A percentile compares a stretch with the other conserved stretches of the same genome.
These are phyloP conservation scores for Grammomys dolichurus DNA, from an alignment of 2,113 vertebrate species.

Conservation along the genomic window DNA sequence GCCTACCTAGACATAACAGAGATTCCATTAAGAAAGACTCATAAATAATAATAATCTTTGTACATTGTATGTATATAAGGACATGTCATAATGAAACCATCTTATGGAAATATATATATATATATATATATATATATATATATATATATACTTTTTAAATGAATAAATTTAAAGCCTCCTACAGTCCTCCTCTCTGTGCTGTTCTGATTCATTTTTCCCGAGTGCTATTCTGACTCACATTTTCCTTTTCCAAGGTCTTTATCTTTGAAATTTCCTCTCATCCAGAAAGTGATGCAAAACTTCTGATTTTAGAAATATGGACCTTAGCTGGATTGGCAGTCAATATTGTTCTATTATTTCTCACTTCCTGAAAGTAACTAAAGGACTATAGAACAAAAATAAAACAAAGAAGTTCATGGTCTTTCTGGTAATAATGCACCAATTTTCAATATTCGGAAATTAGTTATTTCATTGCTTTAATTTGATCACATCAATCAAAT, in stretches of 20 bases:
- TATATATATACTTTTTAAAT: background rate
- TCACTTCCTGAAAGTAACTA: background rate
- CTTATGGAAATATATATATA: background rate
- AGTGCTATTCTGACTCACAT: background rate
- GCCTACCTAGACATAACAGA: background rate
- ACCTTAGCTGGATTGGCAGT: background rate
- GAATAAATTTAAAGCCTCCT: background rate
- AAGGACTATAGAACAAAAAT: background rate
- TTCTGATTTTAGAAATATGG: no score
- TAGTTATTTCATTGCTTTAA: background rate
- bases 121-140: background rate
- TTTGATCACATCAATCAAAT: background rate
- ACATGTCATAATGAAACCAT: background rate
- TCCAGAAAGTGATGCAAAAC: accelerated
- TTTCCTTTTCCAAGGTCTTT: background rate
- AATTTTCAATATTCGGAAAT: background rate
- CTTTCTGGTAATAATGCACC: background rate
- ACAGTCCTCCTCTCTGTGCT: background rate
- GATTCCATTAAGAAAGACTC: background rate
- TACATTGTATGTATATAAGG: background rate
- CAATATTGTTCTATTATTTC: background rate
- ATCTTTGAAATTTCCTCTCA: background rate
- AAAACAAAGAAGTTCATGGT: background rate
- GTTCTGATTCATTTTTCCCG: background rate
- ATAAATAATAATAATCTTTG: background rate